phyloP scores from a whole-genome alignment of 2,113 vertebrate species.

The Ptyas mucosa region DNA sequence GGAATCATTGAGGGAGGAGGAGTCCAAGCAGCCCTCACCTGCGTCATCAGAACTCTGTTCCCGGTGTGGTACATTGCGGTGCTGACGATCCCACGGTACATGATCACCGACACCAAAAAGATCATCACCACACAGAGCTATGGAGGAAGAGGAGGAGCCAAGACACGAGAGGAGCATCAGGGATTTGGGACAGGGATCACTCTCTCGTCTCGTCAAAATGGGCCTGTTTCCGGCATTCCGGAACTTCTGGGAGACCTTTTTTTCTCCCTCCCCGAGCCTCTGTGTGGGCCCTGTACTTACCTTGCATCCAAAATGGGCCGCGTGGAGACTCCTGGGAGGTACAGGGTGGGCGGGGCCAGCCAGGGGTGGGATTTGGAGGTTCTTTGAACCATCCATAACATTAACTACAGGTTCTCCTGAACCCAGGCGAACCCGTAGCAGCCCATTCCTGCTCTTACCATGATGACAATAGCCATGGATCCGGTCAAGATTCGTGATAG shows the following conservation, averaged over 20 bases:
- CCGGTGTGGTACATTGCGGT: constrained; percentile 75
- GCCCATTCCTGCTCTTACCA: constrained; percentile 63
- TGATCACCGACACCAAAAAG: constrained; percentile 80
- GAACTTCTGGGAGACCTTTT: no score
- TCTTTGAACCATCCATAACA: no score
- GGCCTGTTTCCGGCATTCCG: no score
- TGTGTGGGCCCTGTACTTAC: no score
- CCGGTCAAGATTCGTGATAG: constrained; percentile 72
- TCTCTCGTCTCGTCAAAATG: neutral
- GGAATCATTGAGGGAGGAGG: neutral
- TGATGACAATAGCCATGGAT: constrained; percentile 77
- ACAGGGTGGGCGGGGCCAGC: no score
- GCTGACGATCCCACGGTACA: constrained; percentile 75
- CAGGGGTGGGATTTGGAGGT: no score
- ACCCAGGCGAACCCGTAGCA: no score
- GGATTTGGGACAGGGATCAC: neutral
- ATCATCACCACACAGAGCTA: constrained; percentile 78
- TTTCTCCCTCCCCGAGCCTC: no score
- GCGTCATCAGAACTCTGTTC: constrained; percentile 72
- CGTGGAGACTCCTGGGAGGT: no score
- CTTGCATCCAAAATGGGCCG: no score
- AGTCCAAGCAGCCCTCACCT: constrained; percentile 53
- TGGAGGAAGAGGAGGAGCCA: neutral
- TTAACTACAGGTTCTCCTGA: no score
- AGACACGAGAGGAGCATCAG: neutral